These are phyloP conservation scores for Digitonthophagus gazella DNA, from an alignment of 2,888 invertebrate species.

Conservation along the genomic window DNA sequence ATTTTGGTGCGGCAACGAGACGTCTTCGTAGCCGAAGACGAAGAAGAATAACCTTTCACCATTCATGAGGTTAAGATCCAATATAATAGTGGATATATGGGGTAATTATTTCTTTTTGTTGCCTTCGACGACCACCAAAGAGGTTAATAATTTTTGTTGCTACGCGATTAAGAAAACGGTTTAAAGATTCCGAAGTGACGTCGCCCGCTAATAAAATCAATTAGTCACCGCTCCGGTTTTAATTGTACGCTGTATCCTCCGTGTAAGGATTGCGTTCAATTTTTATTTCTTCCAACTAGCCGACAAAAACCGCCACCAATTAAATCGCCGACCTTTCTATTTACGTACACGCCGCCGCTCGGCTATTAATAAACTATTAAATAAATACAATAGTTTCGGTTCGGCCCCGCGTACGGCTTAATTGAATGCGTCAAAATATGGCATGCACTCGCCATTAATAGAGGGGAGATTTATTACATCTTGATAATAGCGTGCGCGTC, in stretches of 20 bases:
- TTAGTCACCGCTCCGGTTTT: slow-evolving; percentile 15
- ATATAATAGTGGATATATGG: too few relatives aligned
- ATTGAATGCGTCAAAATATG: slow-evolving; percentile 11
- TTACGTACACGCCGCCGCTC: not conserved
- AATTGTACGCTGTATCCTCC: slow-evolving; percentile 9
- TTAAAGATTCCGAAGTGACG: not conserved
- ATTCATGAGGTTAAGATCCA: too few relatives aligned
- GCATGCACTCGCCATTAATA: slow-evolving; percentile 5
- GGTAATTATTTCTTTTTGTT: too few relatives aligned
- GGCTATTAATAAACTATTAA: not conserved
- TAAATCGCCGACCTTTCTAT: not conserved
- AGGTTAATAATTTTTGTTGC: not conserved
- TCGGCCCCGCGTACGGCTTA: not conserved
- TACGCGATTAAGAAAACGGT: not conserved
- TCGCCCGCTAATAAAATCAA: slow-evolving; percentile 12
- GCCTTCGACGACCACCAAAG: too few relatives aligned
- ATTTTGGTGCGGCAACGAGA: too few relatives aligned
- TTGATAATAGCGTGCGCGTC: slow-evolving; percentile 8
- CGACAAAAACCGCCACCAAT: not conserved
- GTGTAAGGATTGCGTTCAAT: slow-evolving; percentile 1
- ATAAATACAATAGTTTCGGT: not conserved
- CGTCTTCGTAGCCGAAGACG: too few relatives aligned
- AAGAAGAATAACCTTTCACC: too few relatives aligned
- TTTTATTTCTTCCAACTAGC: not conserved
- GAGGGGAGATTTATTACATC: slow-evolving; percentile 15